Evolutionary conservation across 2,113 vertebrate species (phyloP).

Genomic region (Perca flavescens): DNA sequence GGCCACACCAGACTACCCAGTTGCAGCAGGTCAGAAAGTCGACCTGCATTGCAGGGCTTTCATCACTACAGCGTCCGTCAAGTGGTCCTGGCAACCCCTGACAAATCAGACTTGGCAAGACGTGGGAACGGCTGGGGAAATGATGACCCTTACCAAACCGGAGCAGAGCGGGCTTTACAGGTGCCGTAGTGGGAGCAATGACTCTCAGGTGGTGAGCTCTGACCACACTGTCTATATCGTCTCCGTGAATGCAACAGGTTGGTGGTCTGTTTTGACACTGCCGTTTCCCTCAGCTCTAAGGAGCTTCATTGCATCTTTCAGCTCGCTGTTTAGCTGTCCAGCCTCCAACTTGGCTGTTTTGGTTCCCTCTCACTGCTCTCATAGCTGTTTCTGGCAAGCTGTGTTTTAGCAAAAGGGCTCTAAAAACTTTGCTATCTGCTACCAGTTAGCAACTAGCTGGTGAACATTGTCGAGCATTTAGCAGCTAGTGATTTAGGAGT

Average conservation of each 20-base stretch:
- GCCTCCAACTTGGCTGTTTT: neutral
- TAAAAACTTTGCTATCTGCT: no score
- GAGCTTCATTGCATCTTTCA: neutral
- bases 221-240: slow-evolving; percentile 52
- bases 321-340: neutral
- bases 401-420: neutral
- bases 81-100: slow-evolving; percentile 34
- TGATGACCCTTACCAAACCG: slow-evolving; percentile 60
- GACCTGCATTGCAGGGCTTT: slow-evolving; percentile 30
- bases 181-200: neutral
- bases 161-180: slow-evolving; percentile 61
- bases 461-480: no score
- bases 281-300: neutral
- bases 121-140: accelerated
- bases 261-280: slow-evolving; percentile 6
- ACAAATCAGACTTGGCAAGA: slow-evolving; percentile 7
- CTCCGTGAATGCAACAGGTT: slow-evolving; percentile 44
- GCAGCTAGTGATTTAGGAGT: no score
- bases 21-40: slow-evolving; percentile 55
- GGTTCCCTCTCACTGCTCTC: neutral
- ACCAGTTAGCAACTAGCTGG: no score
- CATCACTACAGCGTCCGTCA: accelerated
- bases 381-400: neutral
- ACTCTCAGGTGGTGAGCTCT: accelerated
- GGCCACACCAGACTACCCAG: slow-evolving; percentile 54